Base-by-base conservation (phyloP, 2,113 vertebrate species). In the Pao palembangensis region DNA sequence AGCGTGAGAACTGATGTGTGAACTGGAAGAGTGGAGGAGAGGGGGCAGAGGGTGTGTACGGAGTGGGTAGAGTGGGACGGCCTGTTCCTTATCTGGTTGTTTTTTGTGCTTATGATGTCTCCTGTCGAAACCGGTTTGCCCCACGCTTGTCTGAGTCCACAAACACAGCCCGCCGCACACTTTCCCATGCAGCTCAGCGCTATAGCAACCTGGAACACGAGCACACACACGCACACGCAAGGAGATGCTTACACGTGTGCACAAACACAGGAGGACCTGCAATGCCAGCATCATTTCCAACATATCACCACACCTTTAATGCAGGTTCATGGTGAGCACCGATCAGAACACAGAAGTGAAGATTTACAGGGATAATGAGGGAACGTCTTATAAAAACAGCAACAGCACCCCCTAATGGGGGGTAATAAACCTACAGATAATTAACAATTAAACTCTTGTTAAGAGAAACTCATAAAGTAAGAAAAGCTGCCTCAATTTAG, bases 151-250 rank as follows among this genome's bases (percentile, higher is more conserved):
- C 81, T 79, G 72, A 75, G 44, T 69, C 61, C 78, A 69, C 72
- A 73, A 69, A 80, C 78, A 77, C 63, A 61, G 71, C 53, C 68
- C 57, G 58, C 67, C 62, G 16, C 61, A 64, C 64, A 44, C 51
- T 58, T 83, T 89, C 83, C 78, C 76, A 76, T 75, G 76, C 61
- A 73, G 58, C 55, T 89, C 80, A 83, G 86, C 83, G 72, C 69
- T 77, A 66, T 80, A 23, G 71, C 63, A 59, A 66, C 61, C 62
- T 51, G 59, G 64, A 18, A 44, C 67, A 12, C 56, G 55, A 61
- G 66, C 57, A 57, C 69, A 21, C 44, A 51, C 51, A 52, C 21
- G 28, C 51, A 71, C 51, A 56, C 68, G 20, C 57, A 10, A 56
- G 0, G n/a, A 60, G 12, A 54, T 20, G 31, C 23, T 46, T 4